Evolutionary conservation across 2,888 invertebrate species (phyloP).

Genomic region (Dasypogon diadema): DNA sequence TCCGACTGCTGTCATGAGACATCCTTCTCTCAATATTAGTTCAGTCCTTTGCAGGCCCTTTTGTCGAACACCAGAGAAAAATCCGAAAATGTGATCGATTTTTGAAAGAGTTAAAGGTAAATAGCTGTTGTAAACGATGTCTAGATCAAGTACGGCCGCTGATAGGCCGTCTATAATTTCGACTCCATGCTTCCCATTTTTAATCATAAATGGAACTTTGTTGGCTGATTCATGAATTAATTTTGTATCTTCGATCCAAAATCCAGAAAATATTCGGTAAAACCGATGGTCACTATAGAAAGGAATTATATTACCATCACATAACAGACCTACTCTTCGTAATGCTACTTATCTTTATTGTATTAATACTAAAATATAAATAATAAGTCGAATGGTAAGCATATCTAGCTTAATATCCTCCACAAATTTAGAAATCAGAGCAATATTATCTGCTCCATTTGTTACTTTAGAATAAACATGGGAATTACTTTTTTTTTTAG

Average conservation of each 20-base stretch:
- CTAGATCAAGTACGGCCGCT: conserved; percentile 80
- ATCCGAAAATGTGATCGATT: conserved; percentile 86
- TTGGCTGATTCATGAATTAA: conserved; percentile 84
- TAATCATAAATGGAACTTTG: conserved; percentile 83
- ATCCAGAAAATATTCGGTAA: conserved; percentile 85
- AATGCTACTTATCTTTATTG: no score
- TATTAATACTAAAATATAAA: no score
- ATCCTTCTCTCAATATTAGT: conserved; percentile 85
- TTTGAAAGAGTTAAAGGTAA: conserved; percentile 81
- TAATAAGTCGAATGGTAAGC: no score
- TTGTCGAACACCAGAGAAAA: conserved; percentile 85
- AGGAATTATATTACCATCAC: conserved; percentile 4
- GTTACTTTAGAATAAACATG: no score
- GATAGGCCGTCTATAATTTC: conserved; percentile 82
- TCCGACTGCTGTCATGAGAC: conserved; percentile 84
- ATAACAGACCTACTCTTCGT: no score
- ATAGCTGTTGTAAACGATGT: conserved; percentile 85
- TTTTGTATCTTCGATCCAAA: conserved; percentile 86
- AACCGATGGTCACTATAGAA: conserved; percentile 80
- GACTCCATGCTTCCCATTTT: conserved; percentile 73
- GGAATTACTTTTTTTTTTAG: no score
- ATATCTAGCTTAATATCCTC: no score
- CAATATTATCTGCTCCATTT: no score
- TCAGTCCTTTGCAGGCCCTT: conserved; percentile 90
- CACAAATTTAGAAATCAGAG: no score